Conservation (phyloP, 2,113 vertebrate species). For the Pagrus major region DNA sequence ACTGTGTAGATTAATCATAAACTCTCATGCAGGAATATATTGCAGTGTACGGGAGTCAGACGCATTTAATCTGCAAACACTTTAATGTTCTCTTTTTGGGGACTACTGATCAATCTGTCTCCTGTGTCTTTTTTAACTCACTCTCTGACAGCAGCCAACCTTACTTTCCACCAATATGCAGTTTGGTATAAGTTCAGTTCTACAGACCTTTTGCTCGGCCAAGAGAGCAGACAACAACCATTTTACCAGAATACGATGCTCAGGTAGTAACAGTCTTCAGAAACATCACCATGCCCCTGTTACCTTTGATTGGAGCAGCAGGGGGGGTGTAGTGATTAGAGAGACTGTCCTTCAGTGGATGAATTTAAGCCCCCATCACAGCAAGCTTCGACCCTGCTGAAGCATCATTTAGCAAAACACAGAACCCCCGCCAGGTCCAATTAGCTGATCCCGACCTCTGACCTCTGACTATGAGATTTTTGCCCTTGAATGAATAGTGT, state of each 20-base stretch:
- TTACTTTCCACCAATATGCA: background rate
- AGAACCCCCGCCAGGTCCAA: conserved; percentile 2
- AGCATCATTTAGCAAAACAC: conserved; percentile 6
- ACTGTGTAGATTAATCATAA: conserved; percentile 63
- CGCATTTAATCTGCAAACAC: conserved; percentile 28
- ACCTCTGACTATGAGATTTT: background rate
- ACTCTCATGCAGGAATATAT: conserved; percentile 33
- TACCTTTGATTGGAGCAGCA: conserved; percentile 16
- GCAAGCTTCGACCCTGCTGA: conserved; percentile 8
- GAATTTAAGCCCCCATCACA: conserved; percentile 31
- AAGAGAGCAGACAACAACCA: background rate
- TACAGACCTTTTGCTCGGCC: background rate
- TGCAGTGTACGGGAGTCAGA: conserved; percentile 18
- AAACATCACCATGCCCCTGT: background rate
- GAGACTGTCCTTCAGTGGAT: conserved; percentile 3
- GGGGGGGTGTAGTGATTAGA: conserved; percentile 24
- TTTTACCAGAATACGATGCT: background rate
- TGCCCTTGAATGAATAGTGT: background rate
- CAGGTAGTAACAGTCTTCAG: background rate
- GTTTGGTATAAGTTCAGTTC: background rate
- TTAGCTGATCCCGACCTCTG: conserved; percentile 18
- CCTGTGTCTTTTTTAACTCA: conserved; percentile 2
- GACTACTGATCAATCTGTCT: background rate
- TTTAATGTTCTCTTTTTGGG: conserved; percentile 21
- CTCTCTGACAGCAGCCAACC: too few species aligned